These are phyloP conservation scores for Phocoena phocoena DNA, from an alignment of 2,113 vertebrate species.

Conservation along the genomic window DNA sequence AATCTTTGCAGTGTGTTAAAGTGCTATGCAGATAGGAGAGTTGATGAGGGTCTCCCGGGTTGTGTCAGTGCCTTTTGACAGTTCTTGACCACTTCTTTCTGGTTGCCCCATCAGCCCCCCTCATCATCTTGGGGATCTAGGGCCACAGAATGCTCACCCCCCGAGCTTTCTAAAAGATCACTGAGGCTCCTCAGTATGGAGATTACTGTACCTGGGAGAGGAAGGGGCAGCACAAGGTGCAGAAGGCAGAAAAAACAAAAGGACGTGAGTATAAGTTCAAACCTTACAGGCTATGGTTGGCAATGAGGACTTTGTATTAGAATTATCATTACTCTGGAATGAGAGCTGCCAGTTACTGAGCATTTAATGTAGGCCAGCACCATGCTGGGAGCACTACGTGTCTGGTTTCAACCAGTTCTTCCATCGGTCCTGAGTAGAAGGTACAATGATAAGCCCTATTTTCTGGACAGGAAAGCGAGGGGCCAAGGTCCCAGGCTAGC, in stretches of 20 bases:
- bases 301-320: neutral
- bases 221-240: neutral
- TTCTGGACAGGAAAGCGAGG: neutral
- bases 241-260: neutral
- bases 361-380: neutral
- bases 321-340: neutral
- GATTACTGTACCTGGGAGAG: fast-evolving
- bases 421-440: neutral
- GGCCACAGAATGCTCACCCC: neutral
- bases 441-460: neutral
- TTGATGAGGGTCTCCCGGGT: fast-evolving
- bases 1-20: neutral
- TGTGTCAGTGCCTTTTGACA: neutral
- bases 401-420: neutral
- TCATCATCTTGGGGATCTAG: neutral
- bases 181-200: too few species aligned
- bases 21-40: neutral
- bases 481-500: neutral
- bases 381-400: fast-evolving
- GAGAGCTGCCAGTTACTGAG: neutral
- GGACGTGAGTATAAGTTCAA: neutral
- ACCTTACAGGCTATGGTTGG: neutral
- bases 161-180: neutral
- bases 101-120: fast-evolving
- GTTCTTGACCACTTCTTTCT: neutral